A percentile compares a stretch with the other conserved stretches of the same genome.
phyloP scores from a whole-genome alignment of 1,140 invertebrate species.

The Coelopa frigida region DNA sequence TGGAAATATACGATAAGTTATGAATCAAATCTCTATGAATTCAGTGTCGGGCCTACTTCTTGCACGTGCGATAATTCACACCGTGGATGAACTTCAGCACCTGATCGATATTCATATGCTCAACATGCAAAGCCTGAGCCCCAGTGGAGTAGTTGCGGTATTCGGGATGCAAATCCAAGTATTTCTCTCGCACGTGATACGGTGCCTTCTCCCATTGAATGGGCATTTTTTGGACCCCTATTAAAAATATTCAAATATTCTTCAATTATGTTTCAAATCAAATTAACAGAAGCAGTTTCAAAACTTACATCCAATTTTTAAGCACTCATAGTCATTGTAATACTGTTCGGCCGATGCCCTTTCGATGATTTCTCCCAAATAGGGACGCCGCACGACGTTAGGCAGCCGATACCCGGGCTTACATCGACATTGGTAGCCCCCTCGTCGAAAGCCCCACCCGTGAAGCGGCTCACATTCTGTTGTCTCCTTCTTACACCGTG shows the following conservation, averaged over 20 bases:
- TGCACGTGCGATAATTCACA: slow-evolving; percentile 66
- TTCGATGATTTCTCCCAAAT: slow-evolving; percentile 88
- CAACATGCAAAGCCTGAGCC: slow-evolving; percentile 53
- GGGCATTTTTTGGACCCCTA: slow-evolving; percentile 75
- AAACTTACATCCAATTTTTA: slow-evolving; percentile 82
- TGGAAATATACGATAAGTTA: neutral
- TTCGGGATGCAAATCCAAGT: slow-evolving; percentile 64
- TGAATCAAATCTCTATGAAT: neutral
- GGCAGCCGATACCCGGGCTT: slow-evolving; percentile 83
- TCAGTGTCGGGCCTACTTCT: slow-evolving; percentile 38
- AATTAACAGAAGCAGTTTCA: neutral
- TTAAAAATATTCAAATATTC: slow-evolving; percentile 1
- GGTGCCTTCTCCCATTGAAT: slow-evolving; percentile 67
- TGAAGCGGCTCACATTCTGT: slow-evolving; percentile 96
- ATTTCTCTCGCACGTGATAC: slow-evolving; percentile 60
- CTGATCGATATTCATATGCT: slow-evolving; percentile 67
- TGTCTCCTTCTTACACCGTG: slow-evolving; percentile 85
- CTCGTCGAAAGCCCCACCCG: slow-evolving; percentile 90
- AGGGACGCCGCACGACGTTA: slow-evolving; percentile 77
- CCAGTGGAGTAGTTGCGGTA: slow-evolving; percentile 63
- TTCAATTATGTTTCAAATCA: neutral
- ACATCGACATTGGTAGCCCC: slow-evolving; percentile 94
- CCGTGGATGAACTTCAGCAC: slow-evolving; percentile 67
- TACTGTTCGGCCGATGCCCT: slow-evolving; percentile 86
- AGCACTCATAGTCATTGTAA: slow-evolving; percentile 85